Evolutionary conservation across 2,888 invertebrate genomes (phyloP), one percentile per base, ranked within the genome.

Genomic region (Agonopterix subpropinquella): DNA sequence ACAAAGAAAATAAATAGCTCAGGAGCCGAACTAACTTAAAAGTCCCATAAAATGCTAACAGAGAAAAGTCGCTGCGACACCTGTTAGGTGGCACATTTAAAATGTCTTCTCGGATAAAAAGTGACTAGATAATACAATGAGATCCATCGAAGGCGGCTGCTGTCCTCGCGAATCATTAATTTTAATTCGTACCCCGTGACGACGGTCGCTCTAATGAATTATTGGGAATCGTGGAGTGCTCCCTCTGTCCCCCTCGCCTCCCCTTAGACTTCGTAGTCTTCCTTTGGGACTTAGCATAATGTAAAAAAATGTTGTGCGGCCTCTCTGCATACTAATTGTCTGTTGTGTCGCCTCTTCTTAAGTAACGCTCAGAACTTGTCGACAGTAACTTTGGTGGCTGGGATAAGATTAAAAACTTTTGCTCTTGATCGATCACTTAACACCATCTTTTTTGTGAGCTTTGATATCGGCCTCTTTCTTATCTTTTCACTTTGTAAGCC

Each of bases 161-260:
- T 74, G 75, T 78, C 77, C 76, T 81, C 76, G 74, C 84, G 81
- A 82, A 84, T 87, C 88, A 88, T 88, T 86, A 87, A 88, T 87
- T 87, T 87, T 87, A 88, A 88, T 88, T 88, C 85, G 81, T 76
- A 74, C 76, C 79, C 80, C 80, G 82, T 79, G 85, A 83, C 78
- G 79, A 70, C 81, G 79, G 73, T 70, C 68, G 75, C 79, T 78
- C 73, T 88, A 87, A 88, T 88, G 87, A 87, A 86, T 87, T 86
- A 88, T 87, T 83, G 87, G 85, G 80, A 82, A 86, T 85, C 81
- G 82, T 73, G 71, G 71, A 72, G 80, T 77, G 73, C 66, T 64
- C 63, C 62, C 69, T 61, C 61, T 59, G 54, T 72, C 75, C 69
- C 67, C 61, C 67, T 70, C 68, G 77, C 77, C 74, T 79, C 67